A percentile compares a stretch with the other conserved stretches of the same genome.
phyloP scores from a whole-genome alignment of 2,888 invertebrate genomes.

The Allolobophora icterica region DNA sequence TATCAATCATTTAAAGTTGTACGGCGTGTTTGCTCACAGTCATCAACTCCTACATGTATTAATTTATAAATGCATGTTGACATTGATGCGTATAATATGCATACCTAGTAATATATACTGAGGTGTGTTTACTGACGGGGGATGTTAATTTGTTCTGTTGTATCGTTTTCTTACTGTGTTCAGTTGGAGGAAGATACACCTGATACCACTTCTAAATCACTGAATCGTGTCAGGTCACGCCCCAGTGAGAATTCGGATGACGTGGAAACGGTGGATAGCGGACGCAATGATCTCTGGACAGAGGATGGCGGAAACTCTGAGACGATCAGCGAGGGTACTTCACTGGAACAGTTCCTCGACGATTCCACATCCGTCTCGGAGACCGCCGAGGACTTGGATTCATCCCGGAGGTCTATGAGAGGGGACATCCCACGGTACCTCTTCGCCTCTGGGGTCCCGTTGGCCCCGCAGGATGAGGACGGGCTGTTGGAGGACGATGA shows the following conservation, averaged over 20 bases:
- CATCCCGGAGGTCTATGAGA: neutral
- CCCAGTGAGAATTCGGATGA: neutral
- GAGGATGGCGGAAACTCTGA: slow-evolving; percentile 5
- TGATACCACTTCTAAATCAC: neutral
- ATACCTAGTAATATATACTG: too few relatives aligned
- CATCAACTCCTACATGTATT: too few relatives aligned
- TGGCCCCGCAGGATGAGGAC: neutral
- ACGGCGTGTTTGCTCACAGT: too few relatives aligned
- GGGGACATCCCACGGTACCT: neutral
- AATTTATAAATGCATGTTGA: too few relatives aligned
- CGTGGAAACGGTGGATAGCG: neutral
- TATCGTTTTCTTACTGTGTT: neutral
- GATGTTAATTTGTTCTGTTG: neutral
- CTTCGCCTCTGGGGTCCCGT: neutral
- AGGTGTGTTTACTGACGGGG: too few relatives aligned
- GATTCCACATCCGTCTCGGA: neutral
- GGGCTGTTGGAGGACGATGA: neutral
- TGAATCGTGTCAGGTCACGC: neutral
- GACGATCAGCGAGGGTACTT: slow-evolving; percentile 6
- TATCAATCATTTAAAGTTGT: too few relatives aligned
- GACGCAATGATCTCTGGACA: neutral
- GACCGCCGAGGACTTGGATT: slow-evolving; percentile 23
- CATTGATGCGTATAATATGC: too few relatives aligned
- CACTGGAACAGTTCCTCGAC: slow-evolving; percentile 5
- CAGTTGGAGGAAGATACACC: neutral